These are phyloP conservation scores for Dascillus cervinus DNA, from an alignment of 2,888 invertebrate species.

Conservation along the genomic window DNA sequence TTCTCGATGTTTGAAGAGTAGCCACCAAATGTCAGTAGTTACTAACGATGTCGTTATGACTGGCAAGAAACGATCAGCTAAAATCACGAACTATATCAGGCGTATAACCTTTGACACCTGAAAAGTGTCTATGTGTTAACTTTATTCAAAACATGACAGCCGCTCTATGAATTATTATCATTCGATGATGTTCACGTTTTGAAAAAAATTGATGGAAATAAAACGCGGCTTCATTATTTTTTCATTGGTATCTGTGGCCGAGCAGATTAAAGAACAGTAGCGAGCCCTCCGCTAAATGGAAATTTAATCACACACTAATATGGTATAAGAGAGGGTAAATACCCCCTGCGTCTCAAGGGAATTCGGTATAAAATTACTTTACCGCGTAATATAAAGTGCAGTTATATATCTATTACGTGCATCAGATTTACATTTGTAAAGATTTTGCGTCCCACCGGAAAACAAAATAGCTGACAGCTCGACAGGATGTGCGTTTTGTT, in stretches of 20 bases:
- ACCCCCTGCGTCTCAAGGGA: slow-evolving; percentile 27
- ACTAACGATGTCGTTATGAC: slow-evolving; percentile 31
- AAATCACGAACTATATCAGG: slow-evolving; percentile 24
- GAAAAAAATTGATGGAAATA: too few species aligned
- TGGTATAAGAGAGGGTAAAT: slow-evolving; percentile 34
- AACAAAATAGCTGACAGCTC: too few species aligned
- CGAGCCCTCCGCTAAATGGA: slow-evolving; percentile 31
- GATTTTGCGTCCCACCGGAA: too few species aligned
- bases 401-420: too few species aligned
- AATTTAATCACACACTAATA: slow-evolving; percentile 39
- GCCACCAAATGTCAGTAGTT: slow-evolving; percentile 20
- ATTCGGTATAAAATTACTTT: slow-evolving; percentile 31
- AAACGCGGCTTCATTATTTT: background rate
- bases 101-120: too few species aligned
- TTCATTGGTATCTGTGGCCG: slow-evolving; percentile 4
- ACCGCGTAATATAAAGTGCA: slow-evolving; percentile 26
- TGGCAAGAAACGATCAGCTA: slow-evolving; percentile 25
- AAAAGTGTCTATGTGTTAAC: too few species aligned
- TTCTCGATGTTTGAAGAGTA: slow-evolving; percentile 14
- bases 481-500: too few species aligned
- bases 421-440: too few species aligned
- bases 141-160: slow-evolving; percentile 18
- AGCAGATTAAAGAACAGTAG: slow-evolving; percentile 12
- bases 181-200: slow-evolving; percentile 13
- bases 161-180: slow-evolving; percentile 14